Evolutionary conservation across 2,797 vertebrate species (phyloP).

Genomic region (Onychomys leucogaster): DNA sequence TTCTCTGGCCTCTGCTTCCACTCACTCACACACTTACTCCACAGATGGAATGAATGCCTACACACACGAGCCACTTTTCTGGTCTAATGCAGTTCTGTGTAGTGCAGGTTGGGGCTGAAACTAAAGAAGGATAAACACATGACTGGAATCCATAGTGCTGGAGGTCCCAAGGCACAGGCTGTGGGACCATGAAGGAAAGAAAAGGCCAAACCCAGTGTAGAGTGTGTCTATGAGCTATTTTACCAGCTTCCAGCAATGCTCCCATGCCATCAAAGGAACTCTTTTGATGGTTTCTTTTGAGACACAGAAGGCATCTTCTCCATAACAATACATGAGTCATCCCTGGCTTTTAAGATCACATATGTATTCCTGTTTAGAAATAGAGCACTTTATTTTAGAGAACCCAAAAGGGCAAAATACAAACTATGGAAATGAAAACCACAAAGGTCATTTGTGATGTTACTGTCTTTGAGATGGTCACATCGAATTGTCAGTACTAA

Average conservation of each 20-base stretch:
- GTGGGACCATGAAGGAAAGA: not conserved
- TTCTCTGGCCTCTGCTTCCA: not conserved
- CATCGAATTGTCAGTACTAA: not conserved
- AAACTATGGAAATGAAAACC: slow-evolving; percentile 4
- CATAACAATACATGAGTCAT: not conserved
- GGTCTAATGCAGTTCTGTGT: not conserved
- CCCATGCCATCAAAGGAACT: not conserved
- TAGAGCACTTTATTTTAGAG: not conserved
- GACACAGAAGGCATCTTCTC: not conserved
- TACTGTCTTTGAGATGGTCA: not conserved
- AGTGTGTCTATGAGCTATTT: not conserved
- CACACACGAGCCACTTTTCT: not conserved
- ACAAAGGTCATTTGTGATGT: not conserved
- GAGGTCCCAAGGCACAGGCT: not conserved
- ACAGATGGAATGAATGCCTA: not conserved
- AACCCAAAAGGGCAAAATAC: slow-evolving; percentile 24
- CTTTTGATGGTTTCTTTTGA: not conserved
- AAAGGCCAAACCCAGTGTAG: not conserved
- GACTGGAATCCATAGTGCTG: not conserved
- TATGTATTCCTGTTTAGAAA: slow-evolving; percentile 29
- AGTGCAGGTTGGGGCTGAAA: not conserved
- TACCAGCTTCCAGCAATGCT: not conserved
- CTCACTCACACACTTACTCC: not conserved
- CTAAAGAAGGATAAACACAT: not conserved
- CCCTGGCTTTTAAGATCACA: slow-evolving; percentile 12